Conservation (phyloP, 2,113 vertebrate genomes). For the Gulo gulo region DNA sequence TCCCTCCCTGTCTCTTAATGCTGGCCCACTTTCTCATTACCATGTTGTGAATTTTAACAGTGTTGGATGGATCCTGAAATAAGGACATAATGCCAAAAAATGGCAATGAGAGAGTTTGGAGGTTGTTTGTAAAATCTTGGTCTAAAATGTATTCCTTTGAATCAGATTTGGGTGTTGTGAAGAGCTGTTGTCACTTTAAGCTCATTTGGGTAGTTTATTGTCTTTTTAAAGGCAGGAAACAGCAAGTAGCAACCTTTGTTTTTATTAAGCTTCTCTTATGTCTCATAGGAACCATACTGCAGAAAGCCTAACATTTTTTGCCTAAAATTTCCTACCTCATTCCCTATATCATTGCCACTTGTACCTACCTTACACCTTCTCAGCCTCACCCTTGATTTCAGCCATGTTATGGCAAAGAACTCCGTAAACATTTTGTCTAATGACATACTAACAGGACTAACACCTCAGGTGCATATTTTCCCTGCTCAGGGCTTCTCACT, state of each 20-base stretch:
- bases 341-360: not conserved
- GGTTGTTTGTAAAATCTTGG: not conserved
- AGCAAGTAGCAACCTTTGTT: not conserved
- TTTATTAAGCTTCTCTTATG: not conserved
- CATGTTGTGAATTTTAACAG: not conserved
- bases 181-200: not conserved
- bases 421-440: not conserved
- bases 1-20: not conserved
- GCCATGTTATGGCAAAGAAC: not conserved
- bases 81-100: not conserved
- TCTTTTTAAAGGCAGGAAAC: not conserved
- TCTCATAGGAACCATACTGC: not conserved
- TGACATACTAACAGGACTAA: not conserved
- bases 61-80: not conserved
- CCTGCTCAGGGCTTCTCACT: not conserved
- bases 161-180: not conserved
- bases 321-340: not conserved
- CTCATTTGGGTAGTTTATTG: not conserved
- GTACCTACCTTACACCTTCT: not conserved
- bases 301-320: not conserved
- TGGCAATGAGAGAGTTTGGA: not conserved
- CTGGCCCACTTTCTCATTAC: not conserved
- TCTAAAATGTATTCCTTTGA: not conserved
- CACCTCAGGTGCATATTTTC: not conserved
- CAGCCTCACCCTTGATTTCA: not conserved